Conservation (phyloP, 2,797 vertebrate genomes). For the Pseudochirops corinnae region DNA sequence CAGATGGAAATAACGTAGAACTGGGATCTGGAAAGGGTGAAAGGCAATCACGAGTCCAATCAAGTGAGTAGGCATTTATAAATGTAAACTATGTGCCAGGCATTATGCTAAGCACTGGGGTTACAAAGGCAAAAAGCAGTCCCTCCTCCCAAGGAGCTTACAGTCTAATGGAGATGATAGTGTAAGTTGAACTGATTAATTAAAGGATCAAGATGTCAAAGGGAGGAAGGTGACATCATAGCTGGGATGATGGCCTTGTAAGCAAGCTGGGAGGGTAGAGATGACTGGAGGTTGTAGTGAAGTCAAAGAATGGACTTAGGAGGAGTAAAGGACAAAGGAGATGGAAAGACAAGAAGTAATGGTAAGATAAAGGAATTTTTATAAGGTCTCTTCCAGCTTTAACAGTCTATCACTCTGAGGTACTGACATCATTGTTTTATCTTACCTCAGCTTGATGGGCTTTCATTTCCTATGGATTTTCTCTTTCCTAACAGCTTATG, state of each 20-base stretch:
- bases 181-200: too few species aligned
- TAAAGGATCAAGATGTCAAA: background rate
- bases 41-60: background rate
- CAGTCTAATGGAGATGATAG: too few species aligned
- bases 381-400: background rate
- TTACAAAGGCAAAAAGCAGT: background rate
- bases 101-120: background rate
- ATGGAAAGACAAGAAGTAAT: background rate
- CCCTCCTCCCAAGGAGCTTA: too few species aligned
- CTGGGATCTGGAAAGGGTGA: background rate
- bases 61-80: background rate
- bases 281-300: background rate
- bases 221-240: background rate
- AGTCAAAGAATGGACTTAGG: background rate
- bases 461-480: background rate
- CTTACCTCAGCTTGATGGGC: background rate
- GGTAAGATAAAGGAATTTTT: background rate
- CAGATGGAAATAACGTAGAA: background rate
- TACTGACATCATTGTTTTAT: background rate
- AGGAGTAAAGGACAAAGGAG: background rate
- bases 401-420: background rate
- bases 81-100: background rate
- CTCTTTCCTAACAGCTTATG: background rate
- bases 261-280: background rate
- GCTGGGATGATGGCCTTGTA: background rate